Evolutionary conservation across 1,140 invertebrate genomes (phyloP), one percentile per base, ranked within the genome.

Genomic region (Conopomorpha cramerella): DNA sequence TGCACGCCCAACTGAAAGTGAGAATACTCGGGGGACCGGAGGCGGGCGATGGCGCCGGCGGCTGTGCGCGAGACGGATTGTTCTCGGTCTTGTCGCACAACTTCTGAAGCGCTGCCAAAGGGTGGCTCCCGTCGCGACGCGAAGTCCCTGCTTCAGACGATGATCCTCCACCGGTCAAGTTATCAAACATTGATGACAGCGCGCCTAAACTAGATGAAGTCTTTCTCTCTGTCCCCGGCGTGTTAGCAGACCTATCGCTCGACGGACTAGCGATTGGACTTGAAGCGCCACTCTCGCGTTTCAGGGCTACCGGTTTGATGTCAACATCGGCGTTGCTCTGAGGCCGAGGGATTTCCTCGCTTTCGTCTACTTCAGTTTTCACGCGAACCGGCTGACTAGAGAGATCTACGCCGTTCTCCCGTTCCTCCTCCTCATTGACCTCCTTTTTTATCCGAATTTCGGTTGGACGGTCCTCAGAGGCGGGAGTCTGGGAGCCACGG

Each of bases 51-150:
- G 62, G 72, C 6, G 67, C 58, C 4, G 78, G 66, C 1, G 72
- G 49, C 27, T 79, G 57, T 10, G 76, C 57, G 41, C 77, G 52
- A 38, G 58, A 49, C 41, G 67, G 46, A 52, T 84, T 85, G 27
- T 86, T 92, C 71, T 95, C 91, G 46, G 93, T 93, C 77, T 95
- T 96, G 68, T 96, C 94, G 71, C 95, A 93, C 8, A 97, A 83
- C 63, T 96, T 96, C 56, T 97, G 94, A 28, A 98, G 72, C 4
- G 94, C 94, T 8, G 94, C 93, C 41, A 98, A 68, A 12, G 95
- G 95, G 73, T 93, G 91, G 48, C 88, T 88, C 45, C 87, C 89
- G 3, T 83, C 79, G 39, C 84, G 81, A 30, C 88, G 88, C 40
- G 78, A 79, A 4, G 77, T 77, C 30, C 80, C 78, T 2, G 60